Base-by-base conservation (phyloP, 2,113 vertebrate species). In the Thamnaconus septentrionalis region DNA sequence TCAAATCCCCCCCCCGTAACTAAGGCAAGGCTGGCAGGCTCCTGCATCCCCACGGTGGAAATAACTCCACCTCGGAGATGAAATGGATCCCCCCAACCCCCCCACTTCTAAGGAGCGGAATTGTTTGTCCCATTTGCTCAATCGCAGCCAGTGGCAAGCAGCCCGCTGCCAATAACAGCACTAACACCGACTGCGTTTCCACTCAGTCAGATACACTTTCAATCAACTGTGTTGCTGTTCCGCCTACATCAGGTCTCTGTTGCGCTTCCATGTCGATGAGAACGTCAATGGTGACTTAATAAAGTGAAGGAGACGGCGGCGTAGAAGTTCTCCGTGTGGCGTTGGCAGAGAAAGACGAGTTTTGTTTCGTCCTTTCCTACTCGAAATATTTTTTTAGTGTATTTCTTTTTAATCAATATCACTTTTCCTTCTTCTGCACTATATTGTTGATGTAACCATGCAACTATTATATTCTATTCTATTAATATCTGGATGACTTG, bases 181-280 rank as follows among this genome's bases (percentile, higher is more conserved):
- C 53, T 46, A 5, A 71, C 72, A 69, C 71, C 52, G 6, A 12
- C 54, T 44, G 60, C 82, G 69, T 87, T 83, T 82, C 63, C 67
- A 86, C 78, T 55, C 60, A 66, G 58, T 75, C 60, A 68, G 50
- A 58, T 58, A 70, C 64, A 82, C 59, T 71, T 75, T 47, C 55
- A 84, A 85, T 82, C 56, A 79, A 73, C 66, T 69, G 61, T 56
- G 66, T 31, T 58, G 80, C 80, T 88, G 80, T 82, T 87, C 52
- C 71, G 76, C 48, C 62, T 73, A 73, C 79, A 67, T 64, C 51
- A 61, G 69, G 43, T 8, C 51, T 45, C 58, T 64, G 57, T 46
- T 42, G 44, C 18, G 41, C 53, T 74, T 41, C 46, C 70, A 49
- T 59, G 67, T 31, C 51, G 40, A 66, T 67, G 76, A 83, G 82